These are phyloP conservation scores for Mythimna pallens DNA, from an alignment of 2,888 invertebrate species.

Conservation along the genomic window DNA sequence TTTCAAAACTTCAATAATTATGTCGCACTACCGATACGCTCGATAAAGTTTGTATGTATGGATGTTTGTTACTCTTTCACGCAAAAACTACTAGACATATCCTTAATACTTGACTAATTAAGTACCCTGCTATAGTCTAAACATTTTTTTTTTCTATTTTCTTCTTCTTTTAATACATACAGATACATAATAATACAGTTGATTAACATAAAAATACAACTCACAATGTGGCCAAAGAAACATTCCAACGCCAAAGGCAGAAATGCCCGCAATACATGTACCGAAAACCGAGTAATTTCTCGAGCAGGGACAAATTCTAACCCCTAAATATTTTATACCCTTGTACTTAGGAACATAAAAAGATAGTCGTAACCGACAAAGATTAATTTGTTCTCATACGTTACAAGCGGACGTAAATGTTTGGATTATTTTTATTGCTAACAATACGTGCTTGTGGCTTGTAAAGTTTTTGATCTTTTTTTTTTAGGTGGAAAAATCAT, in stretches of 20 bases:
- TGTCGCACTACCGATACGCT: too few species aligned
- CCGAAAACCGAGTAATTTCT: slow-evolving; percentile 34
- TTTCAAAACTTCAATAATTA: too few species aligned
- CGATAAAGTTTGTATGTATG: too few species aligned
- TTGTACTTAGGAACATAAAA: slow-evolving; percentile 44
- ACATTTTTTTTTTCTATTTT: too few species aligned
- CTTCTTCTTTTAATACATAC: not conserved
- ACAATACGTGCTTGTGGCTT: slow-evolving; percentile 26
- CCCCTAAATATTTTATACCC: slow-evolving; percentile 48
- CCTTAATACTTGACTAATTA: too few species aligned
- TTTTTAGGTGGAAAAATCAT: too few species aligned
- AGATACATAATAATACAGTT: not conserved
- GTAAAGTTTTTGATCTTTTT: slow-evolving; percentile 9
- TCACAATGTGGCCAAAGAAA: slow-evolving; percentile 30
- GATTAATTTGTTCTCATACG: slow-evolving; percentile 56
- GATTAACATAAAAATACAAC: slow-evolving; percentile 8
- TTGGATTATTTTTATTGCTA: slow-evolving; percentile 51
- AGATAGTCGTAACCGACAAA: slow-evolving; percentile 45
- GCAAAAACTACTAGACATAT: too few species aligned
- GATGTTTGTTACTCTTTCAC: too few species aligned
- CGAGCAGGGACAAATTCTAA: slow-evolving; percentile 34
- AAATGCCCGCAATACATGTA: slow-evolving; percentile 32
- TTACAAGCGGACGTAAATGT: slow-evolving; percentile 25
- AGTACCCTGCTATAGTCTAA: too few species aligned
- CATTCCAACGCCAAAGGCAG: slow-evolving; percentile 22